Evolutionary conservation across 2,888 invertebrate species (phyloP).

Genomic region (Rhodophaea formosa): DNA sequence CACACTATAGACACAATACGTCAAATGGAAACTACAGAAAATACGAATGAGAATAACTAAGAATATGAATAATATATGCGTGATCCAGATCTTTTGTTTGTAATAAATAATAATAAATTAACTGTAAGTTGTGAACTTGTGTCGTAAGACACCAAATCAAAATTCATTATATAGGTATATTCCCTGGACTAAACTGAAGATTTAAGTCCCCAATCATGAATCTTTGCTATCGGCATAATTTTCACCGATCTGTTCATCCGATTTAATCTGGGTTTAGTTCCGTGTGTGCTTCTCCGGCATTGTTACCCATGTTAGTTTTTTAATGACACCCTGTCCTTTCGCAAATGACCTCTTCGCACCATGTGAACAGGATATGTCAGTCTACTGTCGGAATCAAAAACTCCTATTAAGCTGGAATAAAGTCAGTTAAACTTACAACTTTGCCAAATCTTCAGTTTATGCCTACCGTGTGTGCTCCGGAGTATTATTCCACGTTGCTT

Average conservation of each 20-base stretch:
- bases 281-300: background rate
- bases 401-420: slow-evolving; percentile 32
- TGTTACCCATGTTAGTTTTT: slow-evolving; percentile 1
- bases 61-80: too few relatives aligned
- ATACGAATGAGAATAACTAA: background rate
- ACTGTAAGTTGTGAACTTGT: too few relatives aligned
- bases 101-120: too few relatives aligned
- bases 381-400: slow-evolving; percentile 48
- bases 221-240: too few relatives aligned
- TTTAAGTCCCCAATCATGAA: too few relatives aligned
- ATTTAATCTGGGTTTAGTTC: too few relatives aligned
- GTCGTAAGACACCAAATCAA: too few relatives aligned
- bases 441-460: background rate
- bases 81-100: too few relatives aligned
- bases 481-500: slow-evolving; percentile 1
- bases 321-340: slow-evolving; percentile 2
- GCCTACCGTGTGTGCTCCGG: background rate
- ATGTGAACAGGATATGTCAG: slow-evolving; percentile 37
- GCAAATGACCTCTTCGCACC: slow-evolving; percentile 41
- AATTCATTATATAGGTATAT: too few relatives aligned
- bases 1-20: slow-evolving; percentile 21
- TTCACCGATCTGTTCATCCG: too few relatives aligned
- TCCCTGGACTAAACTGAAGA: too few relatives aligned
- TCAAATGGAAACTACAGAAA: background rate
- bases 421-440: too few relatives aligned